These are phyloP conservation scores for Isichthys henryi DNA, from an alignment of 2,113 vertebrate species.

Conservation along the genomic window DNA sequence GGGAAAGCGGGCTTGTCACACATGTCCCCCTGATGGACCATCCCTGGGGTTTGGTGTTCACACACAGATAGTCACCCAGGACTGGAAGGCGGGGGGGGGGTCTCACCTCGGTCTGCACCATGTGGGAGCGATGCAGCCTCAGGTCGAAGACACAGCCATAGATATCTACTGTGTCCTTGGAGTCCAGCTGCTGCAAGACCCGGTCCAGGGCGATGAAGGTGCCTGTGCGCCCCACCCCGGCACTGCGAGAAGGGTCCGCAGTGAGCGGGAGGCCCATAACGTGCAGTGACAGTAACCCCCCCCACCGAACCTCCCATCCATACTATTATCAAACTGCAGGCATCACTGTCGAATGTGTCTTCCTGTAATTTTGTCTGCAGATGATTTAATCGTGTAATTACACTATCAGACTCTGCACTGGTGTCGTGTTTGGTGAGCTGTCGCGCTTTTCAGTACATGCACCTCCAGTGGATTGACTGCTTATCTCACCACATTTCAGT, in stretches of 20 bases:
- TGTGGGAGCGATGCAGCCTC: conserved; percentile 84
- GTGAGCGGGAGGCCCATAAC: background rate
- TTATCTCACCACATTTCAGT: background rate
- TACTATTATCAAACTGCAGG: background rate
- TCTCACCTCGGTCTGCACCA: conserved; percentile 95
- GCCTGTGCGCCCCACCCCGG: conserved; percentile 89
- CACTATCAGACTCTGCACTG: background rate
- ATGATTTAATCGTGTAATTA: background rate
- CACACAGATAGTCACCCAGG: too few relatives aligned
- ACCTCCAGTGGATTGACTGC: background rate
- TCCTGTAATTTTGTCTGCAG: background rate
- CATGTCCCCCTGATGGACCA: background rate
- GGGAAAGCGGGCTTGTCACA: background rate
- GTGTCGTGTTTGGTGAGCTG: background rate
- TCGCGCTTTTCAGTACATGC: background rate
- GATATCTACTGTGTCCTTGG: conserved; percentile 77
- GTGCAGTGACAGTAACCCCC: background rate
- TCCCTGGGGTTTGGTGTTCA: background rate
- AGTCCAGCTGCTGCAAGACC: conserved; percentile 84
- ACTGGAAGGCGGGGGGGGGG: conserved; percentile 28
- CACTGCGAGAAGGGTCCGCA: conserved; percentile 51
- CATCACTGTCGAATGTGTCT: background rate
- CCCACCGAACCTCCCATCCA: background rate
- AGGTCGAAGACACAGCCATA: conserved; percentile 83
- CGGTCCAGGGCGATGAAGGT: conserved; percentile 89